These are phyloP conservation scores for Tribolium freemani DNA, from an alignment of 2,888 invertebrate species.

Conservation along the genomic window DNA sequence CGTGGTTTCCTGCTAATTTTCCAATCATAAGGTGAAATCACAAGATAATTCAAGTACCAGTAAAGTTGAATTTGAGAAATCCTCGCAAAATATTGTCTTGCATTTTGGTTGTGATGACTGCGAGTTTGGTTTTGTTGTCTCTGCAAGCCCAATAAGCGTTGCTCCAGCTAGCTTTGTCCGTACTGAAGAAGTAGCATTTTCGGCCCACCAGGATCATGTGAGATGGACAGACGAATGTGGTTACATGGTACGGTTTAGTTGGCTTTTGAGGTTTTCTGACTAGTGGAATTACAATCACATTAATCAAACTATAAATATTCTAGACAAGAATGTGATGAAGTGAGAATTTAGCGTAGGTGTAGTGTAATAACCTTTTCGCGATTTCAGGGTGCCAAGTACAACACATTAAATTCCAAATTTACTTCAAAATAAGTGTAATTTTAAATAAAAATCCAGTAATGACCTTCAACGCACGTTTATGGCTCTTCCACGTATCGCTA, in stretches of 20 bases:
- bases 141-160: slow-evolving; percentile 60
- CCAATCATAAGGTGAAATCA: background rate
- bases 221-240: slow-evolving; percentile 55
- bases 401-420: slow-evolving; percentile 3
- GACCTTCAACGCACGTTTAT: background rate
- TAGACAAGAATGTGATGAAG: background rate
- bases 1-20: slow-evolving; percentile 64
- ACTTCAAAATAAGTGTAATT: background rate
- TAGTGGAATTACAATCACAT: slow-evolving; percentile 10
- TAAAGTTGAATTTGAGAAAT: slow-evolving; percentile 56
- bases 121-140: slow-evolving; percentile 56
- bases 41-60: slow-evolving; percentile 49
- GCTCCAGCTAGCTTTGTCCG: slow-evolving; percentile 55
- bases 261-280: slow-evolving; percentile 15
- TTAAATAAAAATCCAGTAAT: background rate
- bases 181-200: slow-evolving; percentile 61
- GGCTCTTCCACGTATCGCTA: background rate
- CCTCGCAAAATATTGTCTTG: slow-evolving; percentile 57
- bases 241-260: slow-evolving; percentile 25
- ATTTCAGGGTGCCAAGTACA: background rate
- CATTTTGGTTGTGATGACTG: slow-evolving; percentile 53
- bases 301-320: background rate
- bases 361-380: slow-evolving; percentile 1
- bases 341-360: background rate
- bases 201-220: slow-evolving; percentile 58